A percentile compares a stretch with the other conserved stretches of the same genome.
Evolutionary conservation across 2,888 invertebrate genomes (phyloP).

Genomic region (Cheilosia grossa): DNA sequence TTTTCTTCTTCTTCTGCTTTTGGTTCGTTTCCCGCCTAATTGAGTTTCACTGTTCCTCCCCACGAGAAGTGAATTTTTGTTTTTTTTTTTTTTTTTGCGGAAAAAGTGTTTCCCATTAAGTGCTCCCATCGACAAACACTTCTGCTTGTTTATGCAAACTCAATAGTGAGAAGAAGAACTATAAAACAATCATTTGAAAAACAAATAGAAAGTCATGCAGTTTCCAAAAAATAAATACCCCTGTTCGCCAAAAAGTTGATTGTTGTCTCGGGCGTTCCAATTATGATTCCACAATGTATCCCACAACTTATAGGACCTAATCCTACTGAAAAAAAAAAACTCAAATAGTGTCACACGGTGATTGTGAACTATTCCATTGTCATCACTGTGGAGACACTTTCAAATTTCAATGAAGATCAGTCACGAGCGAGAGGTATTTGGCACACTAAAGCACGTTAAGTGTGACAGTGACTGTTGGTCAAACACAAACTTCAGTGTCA

Average conservation of each 20-base stretch:
- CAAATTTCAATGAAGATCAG: constrained; percentile 11
- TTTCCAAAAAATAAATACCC: not conserved
- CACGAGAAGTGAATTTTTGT: not conserved
- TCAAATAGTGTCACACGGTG: constrained; percentile 25
- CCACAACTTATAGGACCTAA: not conserved
- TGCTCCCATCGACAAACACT: constrained; percentile 13
- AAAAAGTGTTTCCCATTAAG: constrained; percentile 3
- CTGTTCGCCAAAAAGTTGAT: not conserved
- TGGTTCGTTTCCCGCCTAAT: constrained; percentile 18
- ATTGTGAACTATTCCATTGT: constrained; percentile 11
- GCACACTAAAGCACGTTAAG: constrained; percentile 26
- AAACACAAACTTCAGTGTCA: constrained; percentile 11
- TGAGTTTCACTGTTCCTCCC: constrained; percentile 33
- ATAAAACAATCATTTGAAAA: not conserved
- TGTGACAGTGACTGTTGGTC: constrained; percentile 39
- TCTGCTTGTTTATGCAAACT: constrained; percentile 40
- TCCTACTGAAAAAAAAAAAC: constrained; percentile 4
- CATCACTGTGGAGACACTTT: not conserved
- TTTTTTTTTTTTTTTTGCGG: not conserved
- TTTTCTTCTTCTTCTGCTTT: not conserved
- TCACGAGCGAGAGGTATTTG: constrained; percentile 32
- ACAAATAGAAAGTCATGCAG: constrained; percentile 20
- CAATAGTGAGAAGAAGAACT: constrained; percentile 16
- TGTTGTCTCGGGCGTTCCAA: constrained; percentile 2
- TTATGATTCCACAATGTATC: constrained; percentile 1